Conservation (phyloP, 2,888 invertebrate species). For the Hylaea fasciaria region DNA sequence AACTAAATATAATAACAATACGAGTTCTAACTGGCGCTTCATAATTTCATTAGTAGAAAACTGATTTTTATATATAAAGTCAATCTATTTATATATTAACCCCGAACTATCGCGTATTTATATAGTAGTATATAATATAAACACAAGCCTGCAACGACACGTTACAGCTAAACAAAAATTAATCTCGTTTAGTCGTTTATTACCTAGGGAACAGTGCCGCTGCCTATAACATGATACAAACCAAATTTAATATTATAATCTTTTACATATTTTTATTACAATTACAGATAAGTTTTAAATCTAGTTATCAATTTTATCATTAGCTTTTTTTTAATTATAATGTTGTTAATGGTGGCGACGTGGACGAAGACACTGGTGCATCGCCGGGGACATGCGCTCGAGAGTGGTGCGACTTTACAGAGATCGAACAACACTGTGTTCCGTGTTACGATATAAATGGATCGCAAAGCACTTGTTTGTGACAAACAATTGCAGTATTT, state of each 20-base stretch:
- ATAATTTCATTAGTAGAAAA: constrained; percentile 32
- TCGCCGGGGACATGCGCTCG: not conserved
- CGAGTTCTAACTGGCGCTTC: constrained; percentile 21
- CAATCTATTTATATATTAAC: constrained; percentile 36
- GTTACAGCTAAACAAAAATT: constrained; percentile 37
- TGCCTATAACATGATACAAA: constrained; percentile 52
- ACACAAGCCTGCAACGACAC: constrained; percentile 43
- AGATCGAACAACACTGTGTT: not conserved
- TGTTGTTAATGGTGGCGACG: constrained; percentile 52
- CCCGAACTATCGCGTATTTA: constrained; percentile 42
- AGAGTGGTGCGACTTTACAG: not conserved
- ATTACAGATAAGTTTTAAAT: constrained; percentile 70
- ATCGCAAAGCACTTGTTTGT: not conserved
- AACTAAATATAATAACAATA: constrained; percentile 28
- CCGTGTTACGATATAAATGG: not conserved
- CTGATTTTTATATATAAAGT: constrained; percentile 38
- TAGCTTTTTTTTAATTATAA: constrained; percentile 60
- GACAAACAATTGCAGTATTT: constrained; percentile 16
- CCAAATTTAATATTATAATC: constrained; percentile 61
- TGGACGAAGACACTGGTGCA: constrained; percentile 49
- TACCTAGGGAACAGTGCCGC: constrained; percentile 42
- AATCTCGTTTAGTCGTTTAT: constrained; percentile 36
- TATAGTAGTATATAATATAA: constrained; percentile 42
- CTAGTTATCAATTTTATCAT: constrained; percentile 68
- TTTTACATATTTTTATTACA: constrained; percentile 64